Evolutionary conservation across 2,113 vertebrate species (phyloP), one percentile per base, ranked within the genome.

Genomic region (Sula dactylatra): DNA sequence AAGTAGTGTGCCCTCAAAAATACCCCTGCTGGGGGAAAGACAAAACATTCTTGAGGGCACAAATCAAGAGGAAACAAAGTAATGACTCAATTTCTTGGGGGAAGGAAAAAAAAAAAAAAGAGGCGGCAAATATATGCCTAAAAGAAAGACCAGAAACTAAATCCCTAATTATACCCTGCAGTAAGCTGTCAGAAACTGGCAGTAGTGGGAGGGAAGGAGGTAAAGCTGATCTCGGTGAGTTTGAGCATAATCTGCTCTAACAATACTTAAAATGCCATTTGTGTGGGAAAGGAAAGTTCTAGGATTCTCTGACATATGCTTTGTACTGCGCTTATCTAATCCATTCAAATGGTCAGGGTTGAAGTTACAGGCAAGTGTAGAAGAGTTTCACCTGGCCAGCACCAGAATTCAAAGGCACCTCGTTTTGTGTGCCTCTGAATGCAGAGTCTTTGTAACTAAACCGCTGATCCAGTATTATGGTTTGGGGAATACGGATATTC

Each of bases 121-220:
- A 32, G 45, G 3, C 73, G 40, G 82, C 34, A 90, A 90, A 87
- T 82, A 59, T 7, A 83, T 76, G 88, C 86, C 82, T 86, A 71
- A 91, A 91, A 95, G 91, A 93, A 93, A 97, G 84, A 91, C 55
- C 58, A 95, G 87, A 90, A 94, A 92, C 71, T 77, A 79, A 93
- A 92, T 95, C 74, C 65, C 86, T 97, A 97, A 97, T 98, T 97
- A 97, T 86, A 93, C 87, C 96, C 96, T 91, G 79, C 91, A 95
- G 84, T 96, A 82, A 94, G 88, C 97, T 97, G 96, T 97, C 96
- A 98, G 86, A 94, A 96, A 81, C 77, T 92, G 76, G 95, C 94
- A 97, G 93, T 86, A 89, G 93, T 96, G 84, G 90, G 89, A 95
- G 95, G 90, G 55, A 96, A 93, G 79, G 78, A 97, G 74, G 95